Percentiles rank a stretch among this genome's conserved stretches.
These are phyloP conservation scores for Thinocorus orbignyianus DNA, from an alignment of 2,113 vertebrate genomes.

Conservation along the genomic window DNA sequence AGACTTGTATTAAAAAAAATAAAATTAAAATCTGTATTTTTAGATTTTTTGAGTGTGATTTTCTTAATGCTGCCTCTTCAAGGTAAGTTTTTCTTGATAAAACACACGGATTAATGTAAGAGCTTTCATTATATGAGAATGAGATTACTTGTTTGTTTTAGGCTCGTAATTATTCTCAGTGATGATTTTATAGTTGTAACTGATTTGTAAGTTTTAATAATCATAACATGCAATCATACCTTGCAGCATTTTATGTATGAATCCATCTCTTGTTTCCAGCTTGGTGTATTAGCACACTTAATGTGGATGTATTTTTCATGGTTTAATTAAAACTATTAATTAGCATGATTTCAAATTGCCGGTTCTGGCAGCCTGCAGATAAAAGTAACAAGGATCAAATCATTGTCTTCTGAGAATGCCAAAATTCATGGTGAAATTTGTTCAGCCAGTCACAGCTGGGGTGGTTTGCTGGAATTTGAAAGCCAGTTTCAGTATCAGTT, in stretches of 20 bases:
- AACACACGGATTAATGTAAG: background rate
- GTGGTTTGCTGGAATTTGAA: background rate
- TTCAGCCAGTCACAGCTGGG: background rate
- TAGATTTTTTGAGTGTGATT: background rate
- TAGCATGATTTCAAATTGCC: background rate
- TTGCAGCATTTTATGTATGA: background rate
- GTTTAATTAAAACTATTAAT: conserved; percentile 47
- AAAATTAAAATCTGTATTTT: background rate
- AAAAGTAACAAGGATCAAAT: background rate
- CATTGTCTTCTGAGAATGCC: rapidly evolving
- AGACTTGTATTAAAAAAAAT: background rate
- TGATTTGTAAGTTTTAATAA: conserved; percentile 25
- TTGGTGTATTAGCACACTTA: background rate
- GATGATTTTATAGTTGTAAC: conserved; percentile 1
- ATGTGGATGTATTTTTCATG: background rate
- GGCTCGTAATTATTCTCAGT: background rate
- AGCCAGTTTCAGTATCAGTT: background rate
- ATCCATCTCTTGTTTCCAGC: background rate
- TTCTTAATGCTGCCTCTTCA: background rate
- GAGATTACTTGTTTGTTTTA: background rate
- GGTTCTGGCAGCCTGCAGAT: background rate
- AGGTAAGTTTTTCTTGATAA: background rate
- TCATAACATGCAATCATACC: background rate
- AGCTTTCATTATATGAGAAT: background rate
- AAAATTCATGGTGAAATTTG: background rate